Evolutionary conservation across 1,140 invertebrate genomes (phyloP).

Genomic region (Cephus cinctus): DNA sequence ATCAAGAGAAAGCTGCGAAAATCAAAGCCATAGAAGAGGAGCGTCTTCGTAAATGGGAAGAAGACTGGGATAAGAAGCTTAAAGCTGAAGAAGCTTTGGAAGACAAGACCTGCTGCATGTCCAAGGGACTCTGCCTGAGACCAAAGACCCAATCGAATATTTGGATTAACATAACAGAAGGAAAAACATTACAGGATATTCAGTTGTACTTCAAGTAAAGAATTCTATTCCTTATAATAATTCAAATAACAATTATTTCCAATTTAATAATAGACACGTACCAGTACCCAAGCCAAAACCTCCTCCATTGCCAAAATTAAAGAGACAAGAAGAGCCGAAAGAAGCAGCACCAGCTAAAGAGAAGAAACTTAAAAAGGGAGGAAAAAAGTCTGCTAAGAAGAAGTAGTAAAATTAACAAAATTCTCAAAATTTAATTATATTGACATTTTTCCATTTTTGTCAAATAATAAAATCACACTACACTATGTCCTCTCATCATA

Average conservation of each 20-base stretch:
- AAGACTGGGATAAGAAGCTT: conserved; percentile 21
- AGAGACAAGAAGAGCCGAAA: not conserved
- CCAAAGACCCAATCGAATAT: conserved; percentile 27
- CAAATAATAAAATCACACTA: too few species aligned
- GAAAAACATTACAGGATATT: conserved; percentile 22
- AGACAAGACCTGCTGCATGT: conserved; percentile 16
- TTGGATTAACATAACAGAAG: conserved; percentile 24
- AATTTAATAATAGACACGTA: conserved; percentile 17
- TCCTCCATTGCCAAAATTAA: conserved; percentile 19
- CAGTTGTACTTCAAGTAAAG: conserved; percentile 25
- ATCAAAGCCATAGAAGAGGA: conserved; percentile 10
- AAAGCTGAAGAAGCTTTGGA: conserved; percentile 17
- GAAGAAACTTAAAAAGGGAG: not conserved
- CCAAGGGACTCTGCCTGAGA: conserved; percentile 15
- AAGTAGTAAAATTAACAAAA: not conserved
- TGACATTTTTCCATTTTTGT: too few species aligned
- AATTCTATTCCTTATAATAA: not conserved
- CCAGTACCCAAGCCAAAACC: conserved; percentile 25
- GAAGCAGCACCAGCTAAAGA: not conserved
- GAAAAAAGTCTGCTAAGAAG: conserved; percentile 2
- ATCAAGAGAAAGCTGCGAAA: not conserved
- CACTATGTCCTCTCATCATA: too few species aligned
- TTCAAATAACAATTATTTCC: conserved; percentile 4
- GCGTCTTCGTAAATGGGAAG: conserved; percentile 21
- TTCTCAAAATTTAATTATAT: too few species aligned